A percentile compares a stretch with the other conserved stretches of the same genome.
Evolutionary conservation across 1,140 invertebrate species (phyloP).

Genomic region (Drosophila nebulosa): DNA sequence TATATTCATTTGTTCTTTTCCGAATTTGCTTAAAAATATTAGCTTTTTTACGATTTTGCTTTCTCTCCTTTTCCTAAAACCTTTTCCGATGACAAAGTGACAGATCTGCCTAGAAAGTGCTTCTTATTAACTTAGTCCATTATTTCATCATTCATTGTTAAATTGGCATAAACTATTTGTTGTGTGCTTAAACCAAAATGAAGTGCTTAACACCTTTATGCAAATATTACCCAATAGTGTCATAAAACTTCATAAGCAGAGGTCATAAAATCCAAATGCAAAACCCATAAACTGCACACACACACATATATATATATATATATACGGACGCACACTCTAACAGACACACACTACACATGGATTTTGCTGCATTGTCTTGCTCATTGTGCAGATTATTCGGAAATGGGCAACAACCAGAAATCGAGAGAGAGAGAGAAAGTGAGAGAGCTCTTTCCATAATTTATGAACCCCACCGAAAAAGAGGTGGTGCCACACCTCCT

Average conservation of each 20-base stretch:
- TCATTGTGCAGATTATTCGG: constrained; percentile 26
- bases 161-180: neutral
- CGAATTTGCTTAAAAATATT: no score
- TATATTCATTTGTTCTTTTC: no score
- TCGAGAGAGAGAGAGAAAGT: no score
- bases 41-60: no score
- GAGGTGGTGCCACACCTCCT: neutral
- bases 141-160: neutral
- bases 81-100: no score
- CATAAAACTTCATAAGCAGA: neutral
- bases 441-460: constrained; percentile 28
- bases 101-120: no score
- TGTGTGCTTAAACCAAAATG: neutral
- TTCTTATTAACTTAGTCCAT: neutral
- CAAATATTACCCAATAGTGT: neutral
- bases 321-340: neutral
- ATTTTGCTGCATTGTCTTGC: constrained; percentile 36
- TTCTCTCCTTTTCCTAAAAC: no score
- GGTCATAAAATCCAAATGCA: constrained; percentile 9
- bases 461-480: constrained; percentile 18
- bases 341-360: constrained; percentile 11
- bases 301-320: no score
- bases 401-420: neutral
- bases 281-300: constrained; percentile 2
- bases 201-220: neutral